phyloP scores from a whole-genome alignment of 2,888 invertebrate species.

The Tenodera sinensis region DNA sequence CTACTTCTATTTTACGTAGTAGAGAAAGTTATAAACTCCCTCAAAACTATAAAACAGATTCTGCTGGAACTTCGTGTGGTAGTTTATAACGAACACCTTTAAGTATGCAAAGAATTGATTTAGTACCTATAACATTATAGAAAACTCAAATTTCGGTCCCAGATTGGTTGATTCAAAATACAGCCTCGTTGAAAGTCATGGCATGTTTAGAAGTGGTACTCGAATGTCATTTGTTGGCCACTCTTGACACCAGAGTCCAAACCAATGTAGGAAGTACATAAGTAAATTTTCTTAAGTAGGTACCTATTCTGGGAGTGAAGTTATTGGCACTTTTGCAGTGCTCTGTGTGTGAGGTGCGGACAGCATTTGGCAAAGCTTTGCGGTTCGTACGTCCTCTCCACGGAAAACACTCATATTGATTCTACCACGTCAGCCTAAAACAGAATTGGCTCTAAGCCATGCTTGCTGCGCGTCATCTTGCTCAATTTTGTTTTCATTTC shows the following conservation, averaged over 20 bases:
- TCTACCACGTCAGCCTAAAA: not conserved
- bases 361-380: not conserved
- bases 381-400: not conserved
- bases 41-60: no score
- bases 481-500: not conserved
- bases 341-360: not conserved
- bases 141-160: no score
- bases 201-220: no score
- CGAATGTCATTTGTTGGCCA: no score
- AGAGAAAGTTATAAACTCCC: no score
- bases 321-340: not conserved
- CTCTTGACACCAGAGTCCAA: not conserved
- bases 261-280: not conserved
- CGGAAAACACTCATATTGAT: not conserved
- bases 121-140: no score
- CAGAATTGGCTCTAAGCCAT: not conserved
- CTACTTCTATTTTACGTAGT: no score
- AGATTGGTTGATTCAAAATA: no score
- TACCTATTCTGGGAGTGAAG: not conserved
- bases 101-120: no score
- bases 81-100: no score
- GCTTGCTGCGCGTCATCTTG: not conserved
- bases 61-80: no score
- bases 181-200: no score
- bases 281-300: not conserved